phyloP scores from a whole-genome alignment of 2,797 vertebrate genomes.

The Crenuchus spilurus region DNA sequence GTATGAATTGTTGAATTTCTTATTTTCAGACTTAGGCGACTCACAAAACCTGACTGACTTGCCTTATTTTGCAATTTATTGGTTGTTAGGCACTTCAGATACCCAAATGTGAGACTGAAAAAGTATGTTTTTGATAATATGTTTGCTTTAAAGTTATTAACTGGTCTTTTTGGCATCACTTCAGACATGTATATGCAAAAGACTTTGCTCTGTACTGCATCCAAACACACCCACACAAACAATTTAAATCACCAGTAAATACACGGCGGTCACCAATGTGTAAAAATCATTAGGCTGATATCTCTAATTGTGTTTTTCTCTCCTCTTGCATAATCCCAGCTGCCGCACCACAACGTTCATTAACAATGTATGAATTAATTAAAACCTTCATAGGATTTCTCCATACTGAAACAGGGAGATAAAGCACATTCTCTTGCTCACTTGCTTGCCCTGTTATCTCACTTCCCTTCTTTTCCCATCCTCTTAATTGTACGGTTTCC shows the following conservation, averaged over 20 bases:
- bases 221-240: constrained; percentile 13
- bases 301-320: constrained; percentile 84
- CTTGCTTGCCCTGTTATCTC: constrained; percentile 61
- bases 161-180: not conserved
- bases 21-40: too few species aligned
- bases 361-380: constrained; percentile 91
- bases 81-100: too few species aligned
- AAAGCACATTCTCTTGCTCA: constrained; percentile 75
- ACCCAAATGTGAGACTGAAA: too few species aligned
- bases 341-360: constrained; percentile 78
- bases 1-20: too few species aligned
- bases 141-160: not conserved
- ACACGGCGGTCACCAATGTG: constrained; percentile 65
- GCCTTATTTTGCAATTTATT: too few species aligned
- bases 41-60: too few species aligned
- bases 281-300: constrained; percentile 81
- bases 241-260: constrained; percentile 73
- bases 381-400: constrained; percentile 84
- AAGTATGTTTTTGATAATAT: too few species aligned
- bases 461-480: constrained; percentile 41
- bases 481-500: constrained; percentile 83
- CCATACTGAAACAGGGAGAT: constrained; percentile 79
- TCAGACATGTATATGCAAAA: too few species aligned
- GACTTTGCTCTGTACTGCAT: not conserved
- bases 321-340: constrained; percentile 79